Evolutionary conservation across 2,888 invertebrate genomes (phyloP).

Genomic region (Acrocera orbiculus): DNA sequence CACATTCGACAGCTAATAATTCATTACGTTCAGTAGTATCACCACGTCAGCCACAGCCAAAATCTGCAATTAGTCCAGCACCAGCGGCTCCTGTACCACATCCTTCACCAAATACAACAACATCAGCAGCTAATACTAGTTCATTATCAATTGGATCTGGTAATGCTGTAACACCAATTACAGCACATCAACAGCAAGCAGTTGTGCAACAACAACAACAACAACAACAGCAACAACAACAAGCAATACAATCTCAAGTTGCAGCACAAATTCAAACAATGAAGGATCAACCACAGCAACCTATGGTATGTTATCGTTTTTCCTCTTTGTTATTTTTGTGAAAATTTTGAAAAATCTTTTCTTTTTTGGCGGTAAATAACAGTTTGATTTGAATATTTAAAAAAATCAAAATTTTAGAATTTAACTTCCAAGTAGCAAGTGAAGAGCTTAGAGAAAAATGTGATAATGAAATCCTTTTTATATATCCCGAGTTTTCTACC

Average conservation of each 20-base stretch:
- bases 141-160: slow-evolving; percentile 7
- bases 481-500: no score
- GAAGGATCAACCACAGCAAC: slow-evolving; percentile 33
- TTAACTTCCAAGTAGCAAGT: no score
- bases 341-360: no score
- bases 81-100: slow-evolving; percentile 15
- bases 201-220: slow-evolving; percentile 18
- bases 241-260: slow-evolving; percentile 22
- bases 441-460: no score
- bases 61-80: slow-evolving; percentile 15
- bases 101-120: slow-evolving; percentile 15
- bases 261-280: slow-evolving; percentile 32
- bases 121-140: slow-evolving; percentile 10
- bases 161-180: slow-evolving; percentile 5
- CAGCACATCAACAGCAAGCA: slow-evolving; percentile 17
- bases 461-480: no score
- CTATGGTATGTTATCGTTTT: slow-evolving; percentile 24
- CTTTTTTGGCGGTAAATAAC: no score
- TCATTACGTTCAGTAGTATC: slow-evolving; percentile 14
- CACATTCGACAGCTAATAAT: slow-evolving; percentile 8
- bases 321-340: no score
- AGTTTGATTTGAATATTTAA: no score
- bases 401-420: no score
- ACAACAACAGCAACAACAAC: slow-evolving; percentile 18
- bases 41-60: slow-evolving; percentile 12